Evolutionary conservation across 1,140 invertebrate species (phyloP).

Genomic region (Papilio xuthus): DNA sequence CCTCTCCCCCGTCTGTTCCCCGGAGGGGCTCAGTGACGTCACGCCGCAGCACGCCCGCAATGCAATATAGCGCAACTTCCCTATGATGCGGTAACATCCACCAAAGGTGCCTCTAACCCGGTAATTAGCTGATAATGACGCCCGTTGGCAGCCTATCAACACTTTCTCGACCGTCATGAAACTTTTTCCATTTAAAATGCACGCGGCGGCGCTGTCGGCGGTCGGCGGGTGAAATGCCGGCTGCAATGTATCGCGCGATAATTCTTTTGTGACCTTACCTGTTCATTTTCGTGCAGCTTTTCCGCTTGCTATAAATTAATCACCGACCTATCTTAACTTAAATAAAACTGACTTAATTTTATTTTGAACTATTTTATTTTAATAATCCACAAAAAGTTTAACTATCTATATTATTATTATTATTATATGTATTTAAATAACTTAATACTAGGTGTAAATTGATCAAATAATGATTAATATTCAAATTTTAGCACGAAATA

Average conservation of each 20-base stretch:
- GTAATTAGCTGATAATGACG: constrained; percentile 34
- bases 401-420: too few relatives aligned
- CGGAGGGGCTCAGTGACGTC: constrained; percentile 50
- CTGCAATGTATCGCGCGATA: constrained; percentile 3
- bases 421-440: too few relatives aligned
- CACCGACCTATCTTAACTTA: background rate
- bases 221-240: background rate
- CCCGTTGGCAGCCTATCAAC: constrained; percentile 30
- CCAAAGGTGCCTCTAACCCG: constrained; percentile 27
- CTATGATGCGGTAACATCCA: constrained; percentile 35
- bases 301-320: background rate
- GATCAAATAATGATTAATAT: too few relatives aligned
- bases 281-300: constrained; percentile 2
- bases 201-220: background rate
- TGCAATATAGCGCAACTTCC: constrained; percentile 46
- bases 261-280: constrained; percentile 22
- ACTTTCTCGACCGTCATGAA: background rate
- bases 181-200: constrained; percentile 34
- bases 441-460: too few relatives aligned
- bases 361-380: background rate
- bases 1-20: constrained; percentile 38
- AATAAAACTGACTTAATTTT: background rate
- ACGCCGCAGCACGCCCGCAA: constrained; percentile 55
- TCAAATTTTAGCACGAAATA: too few relatives aligned
- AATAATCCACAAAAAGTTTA: background rate